Base-by-base conservation (phyloP, 2,888 invertebrate genomes). In the Raillietiella orientalis region DNA sequence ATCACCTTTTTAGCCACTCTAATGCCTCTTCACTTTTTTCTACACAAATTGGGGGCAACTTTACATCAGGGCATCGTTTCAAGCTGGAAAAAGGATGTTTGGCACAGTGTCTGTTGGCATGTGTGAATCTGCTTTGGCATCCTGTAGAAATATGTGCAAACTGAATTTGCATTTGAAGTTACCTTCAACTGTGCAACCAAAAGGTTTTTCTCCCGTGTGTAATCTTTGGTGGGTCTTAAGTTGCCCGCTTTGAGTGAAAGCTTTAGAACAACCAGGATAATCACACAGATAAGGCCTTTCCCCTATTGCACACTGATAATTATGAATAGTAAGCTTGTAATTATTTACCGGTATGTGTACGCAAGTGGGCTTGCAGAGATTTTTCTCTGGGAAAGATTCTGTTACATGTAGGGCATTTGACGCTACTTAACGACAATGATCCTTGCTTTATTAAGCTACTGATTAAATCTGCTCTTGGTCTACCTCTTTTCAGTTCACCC, bases 181-280 rank as follows among this genome's bases (percentile, higher is more conserved):
- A 44, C 42, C 56, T 58, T 25, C 48, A 31, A 49, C 52, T 3
- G 59, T 53, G 43, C 69, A 67, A 14, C 59, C 45, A 41, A 67
- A 69, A 3, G 67, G 67, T 37, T 66, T 65, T 38, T 67, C 66
- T 14, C 66, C 67, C 0, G 67, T 66, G 38, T 69, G 69, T 3
- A 67, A 46, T 33, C 69, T 47, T 38, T 66, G 66, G 41, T 69
- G 69, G 2, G 69, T 69, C 41, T 66, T 65, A 19, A 69, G 41
- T 37, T 69, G 69, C 1, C 69, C 67, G 30, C 66, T 66, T 41
- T 69, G 67, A 8, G 66, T 64, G 39, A 69, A 67, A 14, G 62
- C 59, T 38, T 62, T 55, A 2, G 55, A 53, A 38, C 67, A 67
- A 13, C 60, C 57, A 4, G 66, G 65, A 41, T 57, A 67, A 41